Base-by-base conservation (phyloP, 1,140 invertebrate species). In the Aphidius gifuensis region DNA sequence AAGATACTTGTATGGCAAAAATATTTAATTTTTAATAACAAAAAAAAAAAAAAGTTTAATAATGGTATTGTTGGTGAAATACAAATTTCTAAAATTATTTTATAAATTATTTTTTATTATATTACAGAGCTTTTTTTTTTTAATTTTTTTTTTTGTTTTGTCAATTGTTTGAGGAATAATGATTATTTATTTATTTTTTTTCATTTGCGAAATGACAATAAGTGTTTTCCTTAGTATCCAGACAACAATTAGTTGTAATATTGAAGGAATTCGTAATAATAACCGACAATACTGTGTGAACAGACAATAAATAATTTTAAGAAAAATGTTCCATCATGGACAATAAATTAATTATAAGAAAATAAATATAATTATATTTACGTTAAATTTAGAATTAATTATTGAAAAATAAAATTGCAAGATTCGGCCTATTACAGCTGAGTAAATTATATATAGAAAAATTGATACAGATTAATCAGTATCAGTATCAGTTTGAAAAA, bases 281-380 rank as follows among this genome's bases (percentile, higher is more conserved):
- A 77, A 72, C 73, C 70, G 75, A 78, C 76, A 78, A 78, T 78
- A 77, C 76, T 78, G 76, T 76, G 76, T 78, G 76, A 78, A 54
- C 74, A 78, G 76, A 78, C 76, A 78, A 78, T 78, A 78, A 75
- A 72, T 77, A 78, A 60, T 66, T 43, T 69, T 77, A 76, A 69
- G 70, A 60, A 65, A 23, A 70, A 73, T 72, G 73, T 75, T 75
- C 74, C 69, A 68, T 57, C 9, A 71, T 60, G 73, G 72, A 76
- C 73, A 76, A 75, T 76, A 76, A 75, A 61, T 51, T 70, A 69
- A 58, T 38, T 11, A 64, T 64, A 68, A 62, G 55, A 11, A 45
- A 60, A 49, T 32, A n/a, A 46, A 32, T 40, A 51, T 58, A n/a
- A 64, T n/a, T n/a, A n/a, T n/a, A n/a, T n/a, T n/a, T n/a, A 40